Evolutionary conservation across 2,113 vertebrate species (phyloP), one percentile per base, ranked within the genome.

Genomic region (Psittacus erithacus): DNA sequence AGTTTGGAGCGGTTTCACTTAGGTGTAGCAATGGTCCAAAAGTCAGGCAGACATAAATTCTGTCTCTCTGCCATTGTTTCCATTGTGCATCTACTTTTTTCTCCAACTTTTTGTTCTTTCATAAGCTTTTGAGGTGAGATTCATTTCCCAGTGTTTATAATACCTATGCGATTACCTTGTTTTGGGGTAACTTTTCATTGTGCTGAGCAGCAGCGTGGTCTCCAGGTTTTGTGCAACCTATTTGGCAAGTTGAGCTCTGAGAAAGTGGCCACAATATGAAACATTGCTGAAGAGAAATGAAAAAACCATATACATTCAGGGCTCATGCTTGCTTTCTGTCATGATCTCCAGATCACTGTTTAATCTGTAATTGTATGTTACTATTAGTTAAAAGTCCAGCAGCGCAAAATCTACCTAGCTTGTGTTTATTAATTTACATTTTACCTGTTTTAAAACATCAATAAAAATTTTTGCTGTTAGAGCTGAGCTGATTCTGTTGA

Each of bases 261-360:
- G 50, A 78, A 93, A 73, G 28, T 31, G 43, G 55, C 39, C 47
- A 57, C 22, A 62, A 13, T 25, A 27, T 55, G 57, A 82, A 53
- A 65, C 95, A 23, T 22, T 64, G 27, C 43, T 75, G 52, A 60
- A n/a, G 33, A 79, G 47, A 62, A 47, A 81, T 57, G 25, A 60
- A 79, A 76, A 60, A 7, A 0, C 0, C 1, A n/a, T 2, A 8
- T 17, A 35, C 1, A 1, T 73, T 33, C 65, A 55, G 43, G 16
- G 22, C 43, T 47, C 8, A 24, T 76, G 17, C 47, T 64, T 71
- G 16, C 29, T 63, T 77, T 67, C 18, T 70, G 12, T 86, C 28
- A 6, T 49, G 24, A 41, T 25, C 46, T 84, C 13, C 31, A 75
- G 67, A 43, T 76, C 31, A 33, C 25, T 31, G 6, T 75, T 92